phyloP scores from a whole-genome alignment of 2,113 vertebrate species.

The Malurus alboscapulatus region DNA sequence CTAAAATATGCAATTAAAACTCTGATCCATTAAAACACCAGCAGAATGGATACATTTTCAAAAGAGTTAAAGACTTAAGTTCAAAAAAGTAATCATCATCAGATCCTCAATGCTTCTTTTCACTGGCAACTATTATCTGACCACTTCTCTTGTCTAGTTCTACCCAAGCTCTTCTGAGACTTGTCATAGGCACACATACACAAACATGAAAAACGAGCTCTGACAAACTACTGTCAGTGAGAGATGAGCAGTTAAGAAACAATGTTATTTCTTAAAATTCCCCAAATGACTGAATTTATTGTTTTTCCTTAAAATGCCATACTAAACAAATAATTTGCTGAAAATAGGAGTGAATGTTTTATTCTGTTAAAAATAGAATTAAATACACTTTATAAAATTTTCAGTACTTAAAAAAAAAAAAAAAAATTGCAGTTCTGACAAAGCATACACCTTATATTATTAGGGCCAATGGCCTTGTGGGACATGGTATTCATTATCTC shows the following conservation, averaged over 20 bases:
- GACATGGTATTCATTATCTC: accelerated
- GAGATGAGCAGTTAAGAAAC: neutral
- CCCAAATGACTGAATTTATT: neutral
- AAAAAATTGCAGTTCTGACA: neutral
- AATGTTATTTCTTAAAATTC: neutral
- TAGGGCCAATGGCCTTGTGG: neutral
- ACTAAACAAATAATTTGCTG: neutral
- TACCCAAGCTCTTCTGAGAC: accelerated
- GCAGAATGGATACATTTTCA: neutral
- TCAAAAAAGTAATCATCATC: neutral
- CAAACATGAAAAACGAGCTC: neutral
- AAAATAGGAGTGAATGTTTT: neutral
- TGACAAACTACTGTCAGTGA: neutral
- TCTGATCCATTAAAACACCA: neutral
- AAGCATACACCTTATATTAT: neutral
- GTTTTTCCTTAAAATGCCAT: neutral
- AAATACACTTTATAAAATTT: neutral
- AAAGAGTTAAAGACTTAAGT: neutral
- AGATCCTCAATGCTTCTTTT: neutral
- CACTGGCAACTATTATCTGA: neutral
- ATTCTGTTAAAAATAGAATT: neutral
- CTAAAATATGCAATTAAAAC: neutral
- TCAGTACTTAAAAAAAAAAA: neutral
- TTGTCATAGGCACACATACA: accelerated
- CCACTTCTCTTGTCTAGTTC: neutral